phyloP scores from a whole-genome alignment of 2,888 invertebrate genomes.

The Cactoblastis cactorum region DNA sequence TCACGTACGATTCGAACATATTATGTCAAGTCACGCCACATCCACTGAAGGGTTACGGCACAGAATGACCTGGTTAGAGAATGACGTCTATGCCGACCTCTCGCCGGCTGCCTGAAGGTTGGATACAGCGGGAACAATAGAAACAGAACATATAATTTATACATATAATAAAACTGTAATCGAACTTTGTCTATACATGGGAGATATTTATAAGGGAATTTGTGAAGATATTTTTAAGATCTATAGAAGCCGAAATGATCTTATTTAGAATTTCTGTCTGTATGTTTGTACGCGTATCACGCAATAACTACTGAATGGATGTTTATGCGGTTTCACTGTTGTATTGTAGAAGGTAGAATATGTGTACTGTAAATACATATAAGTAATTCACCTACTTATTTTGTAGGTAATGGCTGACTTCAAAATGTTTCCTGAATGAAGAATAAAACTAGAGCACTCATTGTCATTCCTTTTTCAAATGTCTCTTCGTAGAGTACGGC shows the following conservation, averaged over 20 bases:
- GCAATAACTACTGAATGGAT: no score
- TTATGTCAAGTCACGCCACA: background rate
- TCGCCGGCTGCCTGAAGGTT: slow-evolving; percentile 43
- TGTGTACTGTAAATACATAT: no score
- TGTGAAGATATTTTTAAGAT: no score
- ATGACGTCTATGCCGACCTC: slow-evolving; percentile 64
- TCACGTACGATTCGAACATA: no score
- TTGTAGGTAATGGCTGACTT: background rate
- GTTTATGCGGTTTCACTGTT: no score
- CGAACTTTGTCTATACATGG: no score
- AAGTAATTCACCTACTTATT: background rate
- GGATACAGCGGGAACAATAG: slow-evolving; percentile 30
- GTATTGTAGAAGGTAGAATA: no score
- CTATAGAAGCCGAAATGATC: no score
- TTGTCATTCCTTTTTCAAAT: background rate
- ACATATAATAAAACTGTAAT: no score
- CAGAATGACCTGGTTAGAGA: slow-evolving; percentile 53
- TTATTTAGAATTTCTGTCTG: no score
- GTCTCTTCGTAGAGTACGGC: background rate
- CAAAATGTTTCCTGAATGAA: background rate
- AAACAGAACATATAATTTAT: background rate
- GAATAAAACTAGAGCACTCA: background rate
- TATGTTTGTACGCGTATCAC: no score
- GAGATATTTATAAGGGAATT: no score
- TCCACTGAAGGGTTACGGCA: slow-evolving; percentile 28